Conservation (phyloP, 2,888 invertebrate species). For the Sminthurides aquaticus region DNA sequence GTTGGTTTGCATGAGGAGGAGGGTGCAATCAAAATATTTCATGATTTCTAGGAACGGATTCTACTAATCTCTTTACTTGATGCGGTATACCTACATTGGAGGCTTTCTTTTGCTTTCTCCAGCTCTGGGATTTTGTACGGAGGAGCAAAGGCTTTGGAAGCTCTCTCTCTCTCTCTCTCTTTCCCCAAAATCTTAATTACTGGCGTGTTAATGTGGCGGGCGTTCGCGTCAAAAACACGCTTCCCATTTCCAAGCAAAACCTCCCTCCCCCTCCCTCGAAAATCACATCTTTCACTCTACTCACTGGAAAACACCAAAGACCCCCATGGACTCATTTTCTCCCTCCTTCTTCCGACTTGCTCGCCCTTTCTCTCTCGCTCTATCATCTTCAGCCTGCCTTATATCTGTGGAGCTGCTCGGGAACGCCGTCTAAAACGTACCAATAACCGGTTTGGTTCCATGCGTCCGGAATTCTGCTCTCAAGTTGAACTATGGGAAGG, state of each 20-base stretch:
- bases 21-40: not conserved
- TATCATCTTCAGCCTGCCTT: no score
- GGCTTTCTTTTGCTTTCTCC: no score
- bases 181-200: constrained; percentile 31
- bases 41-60: not conserved
- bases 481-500: no score
- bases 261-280: constrained; percentile 19
- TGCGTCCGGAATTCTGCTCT: no score
- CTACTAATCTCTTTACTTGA: not conserved
- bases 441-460: no score
- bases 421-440: no score
- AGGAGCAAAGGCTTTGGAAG: no score
- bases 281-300: constrained; percentile 30
- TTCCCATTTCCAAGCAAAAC: constrained; percentile 28
- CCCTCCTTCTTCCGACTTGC: constrained; percentile 7
- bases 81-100: not conserved
- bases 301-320: constrained; percentile 23
- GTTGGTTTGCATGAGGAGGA: no score
- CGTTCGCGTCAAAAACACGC: constrained; percentile 32
- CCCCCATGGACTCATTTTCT: constrained; percentile 34
- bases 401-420: no score
- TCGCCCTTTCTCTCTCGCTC: not conserved
- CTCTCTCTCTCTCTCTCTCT: constrained; percentile 16
- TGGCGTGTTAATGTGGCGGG: constrained; percentile 36
- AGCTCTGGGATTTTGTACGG: no score